Evolutionary conservation across 2,113 vertebrate species (phyloP).

Genomic region (Mohoua ochrocephala): DNA sequence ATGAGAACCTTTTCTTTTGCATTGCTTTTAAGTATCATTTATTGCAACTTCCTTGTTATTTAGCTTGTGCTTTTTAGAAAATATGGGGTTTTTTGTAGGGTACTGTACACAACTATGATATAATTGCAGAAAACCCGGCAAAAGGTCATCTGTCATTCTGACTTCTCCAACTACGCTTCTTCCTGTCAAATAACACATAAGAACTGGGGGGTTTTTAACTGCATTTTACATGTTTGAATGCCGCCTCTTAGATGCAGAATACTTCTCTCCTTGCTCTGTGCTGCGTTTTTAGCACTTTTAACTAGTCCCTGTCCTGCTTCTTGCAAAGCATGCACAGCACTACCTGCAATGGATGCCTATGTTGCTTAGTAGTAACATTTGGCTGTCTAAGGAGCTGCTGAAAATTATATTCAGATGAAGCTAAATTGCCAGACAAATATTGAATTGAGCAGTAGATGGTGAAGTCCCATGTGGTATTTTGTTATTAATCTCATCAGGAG

Average conservation of each 20-base stretch:
- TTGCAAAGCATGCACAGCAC: background rate
- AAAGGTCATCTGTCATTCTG: background rate
- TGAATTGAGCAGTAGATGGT: constrained; percentile 17
- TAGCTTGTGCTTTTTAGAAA: background rate
- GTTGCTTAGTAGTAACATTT: background rate
- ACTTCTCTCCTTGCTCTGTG: background rate
- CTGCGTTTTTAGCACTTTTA: background rate
- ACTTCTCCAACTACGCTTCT: background rate
- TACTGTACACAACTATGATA: background rate
- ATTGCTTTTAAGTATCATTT: background rate
- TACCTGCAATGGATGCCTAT: background rate
- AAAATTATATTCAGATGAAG: background rate
- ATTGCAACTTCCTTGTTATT: background rate
- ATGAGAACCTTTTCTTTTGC: background rate
- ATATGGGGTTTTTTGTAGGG: rapidly evolving
- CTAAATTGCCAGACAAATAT: constrained; percentile 14
- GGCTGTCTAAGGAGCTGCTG: background rate
- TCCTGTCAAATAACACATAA: background rate
- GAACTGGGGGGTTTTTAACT: rapidly evolving
- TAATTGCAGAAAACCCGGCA: background rate
- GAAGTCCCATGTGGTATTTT: constrained; percentile 26
- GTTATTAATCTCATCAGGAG: constrained; percentile 34
- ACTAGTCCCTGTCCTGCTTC: background rate
- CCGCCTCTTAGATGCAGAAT: background rate
- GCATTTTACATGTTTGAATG: background rate